phyloP scores from a whole-genome alignment of 2,797 vertebrate genomes.

The Falco biarmicus region DNA sequence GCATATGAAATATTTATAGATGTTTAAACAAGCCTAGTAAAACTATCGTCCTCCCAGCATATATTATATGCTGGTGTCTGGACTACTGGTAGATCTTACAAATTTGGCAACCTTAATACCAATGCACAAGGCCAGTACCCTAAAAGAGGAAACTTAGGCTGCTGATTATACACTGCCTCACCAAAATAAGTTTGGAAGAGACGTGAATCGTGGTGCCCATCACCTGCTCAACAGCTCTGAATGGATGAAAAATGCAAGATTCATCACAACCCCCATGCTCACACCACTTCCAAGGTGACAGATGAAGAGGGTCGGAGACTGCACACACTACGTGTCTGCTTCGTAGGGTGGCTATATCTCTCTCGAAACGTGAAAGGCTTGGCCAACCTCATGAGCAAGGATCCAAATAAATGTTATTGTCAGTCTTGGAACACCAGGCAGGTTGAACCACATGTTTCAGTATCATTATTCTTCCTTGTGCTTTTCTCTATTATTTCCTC shows the following conservation, averaged over 20 bases:
- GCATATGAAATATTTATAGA: neutral
- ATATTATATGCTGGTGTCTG: neutral
- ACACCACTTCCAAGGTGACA: neutral
- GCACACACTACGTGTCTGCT: neutral
- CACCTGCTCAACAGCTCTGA: neutral
- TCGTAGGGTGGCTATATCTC: neutral
- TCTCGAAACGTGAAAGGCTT: neutral
- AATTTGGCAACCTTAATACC: neutral
- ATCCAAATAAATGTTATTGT: neutral
- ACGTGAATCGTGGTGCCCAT: neutral
- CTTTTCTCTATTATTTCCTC: constrained; percentile 3
- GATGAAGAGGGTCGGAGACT: neutral
- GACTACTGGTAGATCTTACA: neutral
- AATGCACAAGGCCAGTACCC: neutral
- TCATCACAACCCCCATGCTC: neutral
- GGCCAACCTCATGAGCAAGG: neutral
- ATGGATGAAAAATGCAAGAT: neutral
- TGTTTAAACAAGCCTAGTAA: neutral
- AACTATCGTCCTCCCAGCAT: neutral
- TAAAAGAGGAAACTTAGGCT: neutral
- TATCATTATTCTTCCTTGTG: neutral
- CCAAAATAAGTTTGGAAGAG: neutral
- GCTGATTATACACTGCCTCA: neutral
- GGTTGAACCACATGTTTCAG: neutral
- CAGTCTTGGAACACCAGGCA: neutral